These are phyloP conservation scores for Eretmocerus hayati DNA, from an alignment of 2,888 invertebrate species.

Conservation along the genomic window DNA sequence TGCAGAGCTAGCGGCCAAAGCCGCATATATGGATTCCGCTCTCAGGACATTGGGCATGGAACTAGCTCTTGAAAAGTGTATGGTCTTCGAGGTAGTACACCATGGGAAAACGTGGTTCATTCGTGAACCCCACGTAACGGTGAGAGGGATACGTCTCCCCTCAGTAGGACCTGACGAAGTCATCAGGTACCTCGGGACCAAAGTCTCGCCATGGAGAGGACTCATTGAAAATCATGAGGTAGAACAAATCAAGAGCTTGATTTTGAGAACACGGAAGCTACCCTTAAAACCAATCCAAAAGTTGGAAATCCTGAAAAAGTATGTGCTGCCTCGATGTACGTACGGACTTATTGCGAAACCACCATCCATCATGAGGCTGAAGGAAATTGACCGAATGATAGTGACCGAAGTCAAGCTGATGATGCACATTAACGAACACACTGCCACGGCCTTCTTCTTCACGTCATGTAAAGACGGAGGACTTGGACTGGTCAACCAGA, in stretches of 20 bases:
- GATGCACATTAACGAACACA: not conserved
- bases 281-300: not conserved
- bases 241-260: too few species aligned
- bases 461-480: not conserved
- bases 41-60: slow-evolving; percentile 11
- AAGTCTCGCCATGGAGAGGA: slow-evolving; percentile 9
- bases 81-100: not conserved
- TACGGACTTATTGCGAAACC: not conserved
- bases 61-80: slow-evolving; percentile 12
- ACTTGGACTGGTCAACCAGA: not conserved
- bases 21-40: fast-evolving
- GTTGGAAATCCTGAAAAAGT: not conserved
- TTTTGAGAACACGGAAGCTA: too few species aligned
- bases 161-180: not conserved
- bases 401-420: not conserved
- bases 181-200: slow-evolving; percentile 4
- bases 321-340: not conserved
- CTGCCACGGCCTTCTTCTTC: not conserved
- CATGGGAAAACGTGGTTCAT: slow-evolving; percentile 13
- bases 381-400: not conserved
- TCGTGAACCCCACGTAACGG: not conserved
- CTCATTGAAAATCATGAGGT: not conserved
- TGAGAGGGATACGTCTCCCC: not conserved
- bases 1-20: not conserved
- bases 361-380: not conserved